Conservation (phyloP, 2,888 invertebrate genomes). For the Thymelicus lineola region DNA sequence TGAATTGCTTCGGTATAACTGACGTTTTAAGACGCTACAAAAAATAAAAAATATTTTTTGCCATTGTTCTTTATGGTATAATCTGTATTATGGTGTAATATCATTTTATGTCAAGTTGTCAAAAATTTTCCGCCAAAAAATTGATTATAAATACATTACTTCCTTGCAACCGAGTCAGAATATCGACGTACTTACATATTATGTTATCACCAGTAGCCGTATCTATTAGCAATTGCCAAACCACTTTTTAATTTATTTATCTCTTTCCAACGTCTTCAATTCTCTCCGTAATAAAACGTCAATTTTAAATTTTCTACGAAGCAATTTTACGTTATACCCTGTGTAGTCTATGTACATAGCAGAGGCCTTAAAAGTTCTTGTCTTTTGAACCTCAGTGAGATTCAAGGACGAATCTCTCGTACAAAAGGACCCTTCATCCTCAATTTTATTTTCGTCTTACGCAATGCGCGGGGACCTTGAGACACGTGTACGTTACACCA, state of each 20-base stretch:
- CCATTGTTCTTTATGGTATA: too few relatives aligned
- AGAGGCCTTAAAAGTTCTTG: constrained; percentile 9
- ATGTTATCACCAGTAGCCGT: too few relatives aligned
- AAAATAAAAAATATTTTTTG: too few relatives aligned
- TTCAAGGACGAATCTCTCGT: constrained; percentile 42
- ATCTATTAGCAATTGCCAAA: too few relatives aligned
- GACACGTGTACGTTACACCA: constrained; percentile 1
- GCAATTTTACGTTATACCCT: background rate
- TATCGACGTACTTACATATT: too few relatives aligned
- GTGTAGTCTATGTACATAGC: background rate
- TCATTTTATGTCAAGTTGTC: too few relatives aligned
- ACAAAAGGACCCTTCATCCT: constrained; percentile 45
- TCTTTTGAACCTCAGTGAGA: constrained; percentile 39
- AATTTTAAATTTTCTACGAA: background rate
- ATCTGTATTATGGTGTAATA: too few relatives aligned
- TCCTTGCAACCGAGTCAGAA: background rate
- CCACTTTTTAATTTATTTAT: too few relatives aligned
- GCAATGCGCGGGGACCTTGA: constrained; percentile 12
- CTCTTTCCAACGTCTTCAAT: too few relatives aligned
- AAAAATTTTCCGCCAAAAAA: background rate
- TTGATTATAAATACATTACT: background rate
- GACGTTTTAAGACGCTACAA: too few relatives aligned
- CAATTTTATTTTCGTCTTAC: constrained; percentile 41
- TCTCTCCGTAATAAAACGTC: too few relatives aligned
- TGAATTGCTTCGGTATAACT: too few relatives aligned